Evolutionary conservation across 2,113 vertebrate species (phyloP).

Genomic region (Agelaius phoeniceus): DNA sequence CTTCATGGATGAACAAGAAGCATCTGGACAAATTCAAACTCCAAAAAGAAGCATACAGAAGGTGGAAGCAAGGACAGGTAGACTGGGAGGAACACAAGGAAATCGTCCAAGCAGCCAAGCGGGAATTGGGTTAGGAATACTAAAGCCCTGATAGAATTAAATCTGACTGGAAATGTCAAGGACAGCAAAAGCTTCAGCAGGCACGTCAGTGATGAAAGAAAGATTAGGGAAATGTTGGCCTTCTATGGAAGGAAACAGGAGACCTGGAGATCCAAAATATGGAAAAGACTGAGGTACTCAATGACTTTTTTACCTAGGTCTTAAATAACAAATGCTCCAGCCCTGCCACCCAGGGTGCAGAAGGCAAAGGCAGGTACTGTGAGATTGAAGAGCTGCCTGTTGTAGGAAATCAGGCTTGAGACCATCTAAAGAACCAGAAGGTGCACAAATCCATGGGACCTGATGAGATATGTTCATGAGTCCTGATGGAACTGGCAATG

Average conservation of each 20-base stretch:
- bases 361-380: background rate
- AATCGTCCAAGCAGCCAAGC: background rate
- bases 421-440: background rate
- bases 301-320: background rate
- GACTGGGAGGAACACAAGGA: background rate
- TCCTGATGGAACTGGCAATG: background rate
- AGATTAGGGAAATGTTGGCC: background rate
- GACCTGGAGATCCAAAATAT: background rate
- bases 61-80: background rate
- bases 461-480: background rate
- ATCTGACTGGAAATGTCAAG: background rate
- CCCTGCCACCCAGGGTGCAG: rapidly evolving
- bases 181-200: background rate
- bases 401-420: background rate
- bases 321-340: background rate
- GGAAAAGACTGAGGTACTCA: background rate
- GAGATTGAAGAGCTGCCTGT: background rate
- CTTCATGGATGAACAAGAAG: background rate
- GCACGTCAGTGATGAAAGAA: background rate
- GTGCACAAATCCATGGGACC: background rate
- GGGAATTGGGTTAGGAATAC: background rate
- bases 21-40: background rate
- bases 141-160: background rate
- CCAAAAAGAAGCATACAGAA: background rate
- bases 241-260: background rate